Evolutionary conservation across 2,797 vertebrate species (phyloP), one percentile per base, ranked within the genome.

Genomic region (Antennarius maculatus): DNA sequence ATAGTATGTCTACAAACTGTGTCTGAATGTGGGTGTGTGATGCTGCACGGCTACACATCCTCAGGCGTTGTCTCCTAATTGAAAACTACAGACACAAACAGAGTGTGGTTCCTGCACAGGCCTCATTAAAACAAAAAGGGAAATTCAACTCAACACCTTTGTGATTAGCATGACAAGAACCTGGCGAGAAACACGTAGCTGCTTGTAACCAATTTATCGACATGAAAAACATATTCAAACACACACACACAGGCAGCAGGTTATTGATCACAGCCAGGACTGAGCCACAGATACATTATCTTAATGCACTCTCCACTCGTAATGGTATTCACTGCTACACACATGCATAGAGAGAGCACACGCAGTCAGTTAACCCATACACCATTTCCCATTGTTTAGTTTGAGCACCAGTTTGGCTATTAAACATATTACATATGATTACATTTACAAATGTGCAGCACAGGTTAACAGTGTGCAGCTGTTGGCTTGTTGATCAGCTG

Each of bases 151-250:
- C 72, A 64, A 77, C 70, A 29, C 27, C 49, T 71, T 65, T 74
- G 78, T 64, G 73, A 84, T 85, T 66, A 72, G 75, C 79, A 75
- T 76, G 85, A 84, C 85, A 77, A 77, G 72, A 68, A 65, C 74
- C 52, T 23, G 64, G 48, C 3, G 29, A 49, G 46, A 12, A 6
- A 18, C 62, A 6, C 18, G 1, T 0, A 1, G 43, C 50, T 16
- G 67, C 51, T 63, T 29, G 70, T 51, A 47, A 37, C 47, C 6
- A 6, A 11, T 34, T 48, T 61, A 71, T 52, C n/a, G 8, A 77
- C 37, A 31, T 46, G 34, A 43, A 57, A 14, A 46, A 46, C 17
- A 62, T 42, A 31, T 28, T 52, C 13, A 31, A 13, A 52, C 9
- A 8, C 16, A 48, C n/a, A 48, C 46, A 53, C 34, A 63, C 58